Percentiles rank a stretch among this genome's conserved stretches.
phyloP scores from a whole-genome alignment of 2,888 invertebrate species.

The Sesamia inferens region DNA sequence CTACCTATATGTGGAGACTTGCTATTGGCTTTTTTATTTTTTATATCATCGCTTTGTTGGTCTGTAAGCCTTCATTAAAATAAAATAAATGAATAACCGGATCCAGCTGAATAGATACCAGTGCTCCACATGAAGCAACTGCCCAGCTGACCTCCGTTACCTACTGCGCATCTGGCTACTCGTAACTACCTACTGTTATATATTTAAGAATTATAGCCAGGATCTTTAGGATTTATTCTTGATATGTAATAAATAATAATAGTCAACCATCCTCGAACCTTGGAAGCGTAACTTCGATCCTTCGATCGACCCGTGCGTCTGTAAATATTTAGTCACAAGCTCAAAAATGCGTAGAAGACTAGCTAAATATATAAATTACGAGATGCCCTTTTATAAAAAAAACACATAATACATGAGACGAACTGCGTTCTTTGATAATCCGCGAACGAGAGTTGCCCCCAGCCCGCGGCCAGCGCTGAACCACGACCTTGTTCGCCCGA shows the following conservation, averaged over 20 bases:
- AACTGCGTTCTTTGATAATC: conserved; percentile 52
- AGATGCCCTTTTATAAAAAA: conserved; percentile 23
- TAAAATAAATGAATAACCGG: background rate
- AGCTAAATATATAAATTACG: conserved; percentile 13
- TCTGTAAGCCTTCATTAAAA: too few species aligned
- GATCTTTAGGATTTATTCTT: background rate
- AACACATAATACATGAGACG: conserved; percentile 31
- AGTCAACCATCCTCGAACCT: background rate
- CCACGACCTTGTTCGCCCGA: conserved; percentile 65
- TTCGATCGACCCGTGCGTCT: background rate
- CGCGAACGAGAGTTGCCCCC: conserved; percentile 42
- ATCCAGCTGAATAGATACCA: background rate
- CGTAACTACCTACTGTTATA: background rate
- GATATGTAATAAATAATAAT: background rate
- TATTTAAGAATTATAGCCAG: background rate
- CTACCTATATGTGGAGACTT: too few species aligned
- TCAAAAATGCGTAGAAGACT: background rate
- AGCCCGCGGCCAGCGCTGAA: conserved; percentile 44
- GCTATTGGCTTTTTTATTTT: too few species aligned
- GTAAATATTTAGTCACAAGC: background rate
- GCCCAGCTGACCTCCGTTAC: background rate
- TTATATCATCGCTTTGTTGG: too few species aligned
- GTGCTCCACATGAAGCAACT: background rate
- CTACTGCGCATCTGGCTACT: background rate
- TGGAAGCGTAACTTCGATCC: background rate